Evolutionary conservation across 1,140 invertebrate genomes (phyloP).

Genomic region (Heliconius himera): DNA sequence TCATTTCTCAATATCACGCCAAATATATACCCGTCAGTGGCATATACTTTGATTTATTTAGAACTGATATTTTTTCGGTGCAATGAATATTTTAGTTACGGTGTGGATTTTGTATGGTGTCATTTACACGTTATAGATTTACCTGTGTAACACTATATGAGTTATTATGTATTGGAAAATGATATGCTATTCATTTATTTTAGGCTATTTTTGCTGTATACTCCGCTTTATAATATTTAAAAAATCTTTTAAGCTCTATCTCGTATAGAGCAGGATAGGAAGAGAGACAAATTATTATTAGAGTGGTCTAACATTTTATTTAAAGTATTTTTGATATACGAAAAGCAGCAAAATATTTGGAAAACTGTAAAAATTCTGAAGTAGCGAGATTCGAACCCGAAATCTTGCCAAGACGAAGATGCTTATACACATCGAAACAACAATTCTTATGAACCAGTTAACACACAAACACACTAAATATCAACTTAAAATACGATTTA

Average conservation of each 20-base stretch:
- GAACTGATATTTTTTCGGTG: slow-evolving; percentile 29
- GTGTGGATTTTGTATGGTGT: slow-evolving; percentile 28
- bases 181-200: not conserved
- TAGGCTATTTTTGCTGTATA: no score
- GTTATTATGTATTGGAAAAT: not conserved
- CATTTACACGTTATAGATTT: slow-evolving; percentile 20
- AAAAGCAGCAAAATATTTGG: no score
- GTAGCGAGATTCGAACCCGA: no score
- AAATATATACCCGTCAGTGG: slow-evolving; percentile 31
- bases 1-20: slow-evolving; percentile 37
- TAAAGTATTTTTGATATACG: no score
- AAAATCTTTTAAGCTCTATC: not conserved
- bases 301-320: no score
- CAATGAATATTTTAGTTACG: slow-evolving; percentile 40
- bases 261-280: not conserved
- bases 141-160: not conserved
- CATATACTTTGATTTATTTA: slow-evolving; percentile 36
- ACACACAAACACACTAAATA: not conserved
- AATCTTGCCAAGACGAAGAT: no score
- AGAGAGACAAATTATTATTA: no score
- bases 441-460: not conserved
- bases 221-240: no score
- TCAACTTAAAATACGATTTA: slow-evolving; percentile 9
- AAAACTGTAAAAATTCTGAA: no score
- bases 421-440: not conserved